Evolutionary conservation across 2,113 vertebrate species (phyloP).

Genomic region (Cnemophilus loriae): DNA sequence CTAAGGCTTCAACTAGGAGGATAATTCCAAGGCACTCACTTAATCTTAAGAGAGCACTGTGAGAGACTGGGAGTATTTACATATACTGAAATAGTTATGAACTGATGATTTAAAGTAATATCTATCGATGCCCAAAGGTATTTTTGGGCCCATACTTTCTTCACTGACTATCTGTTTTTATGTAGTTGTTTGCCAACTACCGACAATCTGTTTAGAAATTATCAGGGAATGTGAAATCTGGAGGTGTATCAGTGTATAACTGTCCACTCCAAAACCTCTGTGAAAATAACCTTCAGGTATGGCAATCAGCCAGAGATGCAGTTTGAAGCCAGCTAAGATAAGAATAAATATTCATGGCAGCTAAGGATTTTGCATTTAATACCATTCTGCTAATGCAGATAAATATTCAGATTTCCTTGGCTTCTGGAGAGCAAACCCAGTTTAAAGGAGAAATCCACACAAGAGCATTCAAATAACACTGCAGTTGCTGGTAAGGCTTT

Average conservation of each 20-base stretch:
- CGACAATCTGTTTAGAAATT: constrained; percentile 20
- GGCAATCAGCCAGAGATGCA: neutral
- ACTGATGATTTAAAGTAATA: constrained; percentile 46
- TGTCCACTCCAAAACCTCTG: neutral
- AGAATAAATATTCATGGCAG: neutral
- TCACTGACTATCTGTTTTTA: neutral
- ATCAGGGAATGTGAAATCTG: neutral
- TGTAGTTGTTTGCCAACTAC: neutral
- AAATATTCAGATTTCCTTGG: constrained; percentile 7
- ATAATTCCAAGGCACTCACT: neutral
- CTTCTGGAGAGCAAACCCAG: neutral
- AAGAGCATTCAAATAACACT: neutral
- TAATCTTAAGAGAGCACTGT: constrained; percentile 13
- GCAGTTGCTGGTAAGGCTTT: neutral
- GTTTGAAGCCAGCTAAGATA: constrained; percentile 3
- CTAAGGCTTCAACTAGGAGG: neutral
- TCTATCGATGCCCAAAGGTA: constrained; percentile 9
- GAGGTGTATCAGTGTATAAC: neutral
- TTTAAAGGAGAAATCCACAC: constrained; percentile 8
- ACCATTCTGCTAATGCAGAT: neutral
- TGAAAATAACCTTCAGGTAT: constrained; percentile 23
- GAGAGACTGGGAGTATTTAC: constrained; percentile 20
- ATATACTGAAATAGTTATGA: neutral
- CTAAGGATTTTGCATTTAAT: constrained; percentile 16
- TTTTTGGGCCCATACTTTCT: constrained; percentile 15